phyloP scores from a whole-genome alignment of 2,797 vertebrate species.

The Lateolabrax maculatus region DNA sequence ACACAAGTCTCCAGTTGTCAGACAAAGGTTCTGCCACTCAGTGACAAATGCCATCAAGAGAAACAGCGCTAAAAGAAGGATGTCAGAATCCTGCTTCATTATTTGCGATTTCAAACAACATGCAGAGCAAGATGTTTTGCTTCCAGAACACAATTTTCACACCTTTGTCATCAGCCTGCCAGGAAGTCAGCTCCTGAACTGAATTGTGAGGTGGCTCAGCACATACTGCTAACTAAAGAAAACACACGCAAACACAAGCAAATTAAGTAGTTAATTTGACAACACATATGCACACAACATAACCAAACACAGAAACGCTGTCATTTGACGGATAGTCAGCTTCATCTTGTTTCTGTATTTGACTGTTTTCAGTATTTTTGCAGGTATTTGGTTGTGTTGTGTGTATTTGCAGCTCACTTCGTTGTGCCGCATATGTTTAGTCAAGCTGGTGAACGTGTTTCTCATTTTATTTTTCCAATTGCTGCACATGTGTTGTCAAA shows the following conservation, averaged over 20 bases:
- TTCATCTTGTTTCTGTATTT: neutral
- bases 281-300: neutral
- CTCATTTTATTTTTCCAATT: neutral
- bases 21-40: constrained; percentile 23
- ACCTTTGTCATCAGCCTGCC: constrained; percentile 30
- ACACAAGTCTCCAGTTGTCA: constrained; percentile 16
- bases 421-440: neutral
- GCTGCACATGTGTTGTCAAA: neutral
- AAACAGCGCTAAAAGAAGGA: constrained; percentile 1
- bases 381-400: neutral
- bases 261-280: neutral
- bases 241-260: constrained; percentile 6
- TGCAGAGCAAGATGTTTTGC: constrained; percentile 37
- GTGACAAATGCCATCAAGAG: constrained; percentile 5
- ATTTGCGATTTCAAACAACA: constrained; percentile 52
- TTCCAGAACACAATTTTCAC: constrained; percentile 28
- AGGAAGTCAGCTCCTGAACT: constrained; percentile 8
- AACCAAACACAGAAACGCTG: neutral
- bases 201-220: neutral
- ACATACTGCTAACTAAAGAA: neutral
- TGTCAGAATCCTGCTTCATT: constrained; percentile 4
- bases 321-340: too few species aligned
- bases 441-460: neutral
- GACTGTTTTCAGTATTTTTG: neutral
- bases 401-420: neutral